Conservation (phyloP, 2,113 vertebrate species). For the Collichthys lucidus region DNA sequence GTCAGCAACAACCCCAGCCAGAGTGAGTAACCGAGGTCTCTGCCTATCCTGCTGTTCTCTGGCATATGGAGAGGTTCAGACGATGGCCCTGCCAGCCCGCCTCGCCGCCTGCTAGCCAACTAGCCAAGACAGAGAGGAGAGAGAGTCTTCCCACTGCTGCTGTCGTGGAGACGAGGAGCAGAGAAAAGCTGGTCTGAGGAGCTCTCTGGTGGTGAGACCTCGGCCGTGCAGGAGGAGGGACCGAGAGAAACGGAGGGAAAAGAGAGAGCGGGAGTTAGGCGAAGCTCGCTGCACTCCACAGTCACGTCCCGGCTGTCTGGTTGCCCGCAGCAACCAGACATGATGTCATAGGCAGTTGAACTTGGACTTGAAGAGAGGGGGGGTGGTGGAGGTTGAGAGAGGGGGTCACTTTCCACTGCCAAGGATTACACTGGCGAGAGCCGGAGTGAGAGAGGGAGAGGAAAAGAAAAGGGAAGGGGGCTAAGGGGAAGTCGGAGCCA, state of each 20-base stretch:
- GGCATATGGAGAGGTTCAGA: conserved; percentile 79
- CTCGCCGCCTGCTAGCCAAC: conserved; percentile 65
- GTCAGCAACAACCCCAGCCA: conserved; percentile 70
- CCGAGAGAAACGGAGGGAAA: conserved; percentile 59
- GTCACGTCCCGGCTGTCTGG: conserved; percentile 91
- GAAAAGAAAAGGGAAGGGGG: conserved; percentile 50
- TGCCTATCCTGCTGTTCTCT: conserved; percentile 79
- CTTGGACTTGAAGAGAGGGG: conserved; percentile 83
- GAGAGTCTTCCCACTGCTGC: conserved; percentile 44
- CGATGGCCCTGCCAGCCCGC: conserved; percentile 71
- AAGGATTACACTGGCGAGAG: conserved; percentile 84
- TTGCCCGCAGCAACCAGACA: conserved; percentile 91
- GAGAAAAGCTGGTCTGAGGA: conserved; percentile 77
- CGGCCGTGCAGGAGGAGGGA: conserved; percentile 63
- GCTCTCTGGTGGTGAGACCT: conserved; percentile 83
- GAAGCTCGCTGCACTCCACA: conserved; percentile 84
- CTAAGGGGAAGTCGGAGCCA: conserved; percentile 69
- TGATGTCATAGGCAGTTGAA: conserved; percentile 93
- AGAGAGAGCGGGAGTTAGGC: conserved; percentile 73
- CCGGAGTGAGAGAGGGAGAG: conserved; percentile 60
- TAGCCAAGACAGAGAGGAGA: conserved; percentile 69
- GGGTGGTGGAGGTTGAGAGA: conserved; percentile 65
- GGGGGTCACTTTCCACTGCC: conserved; percentile 84
- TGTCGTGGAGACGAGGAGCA: conserved; percentile 26
- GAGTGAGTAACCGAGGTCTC: conserved; percentile 70